Evolutionary conservation across 2,797 vertebrate species (phyloP), one percentile per base, ranked within the genome.

Genomic region (Emydoidea blandingii): DNA sequence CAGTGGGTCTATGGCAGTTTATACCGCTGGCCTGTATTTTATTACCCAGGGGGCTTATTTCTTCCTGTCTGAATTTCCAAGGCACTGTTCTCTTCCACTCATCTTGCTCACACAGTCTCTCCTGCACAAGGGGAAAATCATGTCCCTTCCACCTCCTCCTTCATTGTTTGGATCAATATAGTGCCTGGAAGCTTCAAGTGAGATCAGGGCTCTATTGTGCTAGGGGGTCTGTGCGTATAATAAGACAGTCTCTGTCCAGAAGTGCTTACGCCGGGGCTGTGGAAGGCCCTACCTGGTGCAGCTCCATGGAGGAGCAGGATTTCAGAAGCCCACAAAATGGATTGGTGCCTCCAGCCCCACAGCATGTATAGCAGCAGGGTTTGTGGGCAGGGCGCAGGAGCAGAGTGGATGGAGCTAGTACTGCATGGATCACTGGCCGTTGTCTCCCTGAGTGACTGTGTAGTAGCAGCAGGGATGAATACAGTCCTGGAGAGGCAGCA

Each of bases 61-160:
- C 86, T 95, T 96, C 87, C 85, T 91, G 53, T 3, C 88, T 68
- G 37, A 27, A 11, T 94, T 86, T 89, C 78, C 34, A 52, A 87
- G 62, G 31, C 53, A 50, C 10, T 11, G 9, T 53, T 85, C 84
- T 79, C 79, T 34, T 0, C 0, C 2, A 0, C 81, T 88, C 44
- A 3, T 93, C 83, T 94, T 87, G 90, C 50, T 80, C n/a, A 41
- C 85, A 81, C 3, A 0, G n/a, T 59, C 37, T 52, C 34, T 29
- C 79, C 0, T 37, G 5, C 65, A 72, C 0, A 0, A 3, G 82
- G 76, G 80, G 86, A 21, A 74, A 54, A 92, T 86, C 89, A 86
- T 86, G 31, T 44, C 83, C 29, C 92, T 82, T 86, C 44, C 53
- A 44, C 34, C 90, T 34, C 4, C 81, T 49, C 88, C 50, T 89